Percentiles rank a stretch among this genome's conserved stretches.
Conservation (phyloP, 2,888 invertebrate genomes). For the Lissonota sp. region DNA sequence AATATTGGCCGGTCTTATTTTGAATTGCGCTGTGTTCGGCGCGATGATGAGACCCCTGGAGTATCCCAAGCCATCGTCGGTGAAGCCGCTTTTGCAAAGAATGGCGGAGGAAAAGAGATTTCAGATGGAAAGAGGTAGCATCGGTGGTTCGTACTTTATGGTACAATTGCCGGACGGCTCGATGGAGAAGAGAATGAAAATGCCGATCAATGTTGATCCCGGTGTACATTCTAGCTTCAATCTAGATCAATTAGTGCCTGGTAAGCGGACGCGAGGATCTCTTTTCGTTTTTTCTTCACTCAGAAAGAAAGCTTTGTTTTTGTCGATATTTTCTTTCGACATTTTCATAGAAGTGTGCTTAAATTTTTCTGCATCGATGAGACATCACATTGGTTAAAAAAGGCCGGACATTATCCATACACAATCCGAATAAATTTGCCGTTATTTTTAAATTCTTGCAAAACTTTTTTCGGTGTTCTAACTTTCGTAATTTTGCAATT, state of each 20-base stretch:
- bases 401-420: no score
- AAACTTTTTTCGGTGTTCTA: no score
- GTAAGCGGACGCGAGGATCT: slow-evolving; percentile 73
- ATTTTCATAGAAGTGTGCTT: no score
- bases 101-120: slow-evolving; percentile 97
- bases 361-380: no score
- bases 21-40: slow-evolving; percentile 95
- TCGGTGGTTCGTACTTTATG: slow-evolving; percentile 93
- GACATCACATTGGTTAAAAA: no score
- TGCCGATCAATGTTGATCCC: slow-evolving; percentile 96
- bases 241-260: slow-evolving; percentile 91
- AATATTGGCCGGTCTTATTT: slow-evolving; percentile 95
- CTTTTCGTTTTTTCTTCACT: background rate
- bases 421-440: no score
- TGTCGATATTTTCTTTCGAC: background rate
- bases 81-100: slow-evolving; percentile 93
- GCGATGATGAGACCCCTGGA: slow-evolving; percentile 92
- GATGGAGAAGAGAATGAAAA: slow-evolving; percentile 95
- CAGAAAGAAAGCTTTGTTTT: background rate
- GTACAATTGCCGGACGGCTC: slow-evolving; percentile 96
- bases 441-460: no score
- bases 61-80: slow-evolving; percentile 90
- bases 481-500: no score
- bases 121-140: slow-evolving; percentile 95
- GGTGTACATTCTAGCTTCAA: slow-evolving; percentile 97